These are phyloP conservation scores for Oasisia sp. DNA, from an alignment of 2,888 invertebrate genomes.

Conservation along the genomic window DNA sequence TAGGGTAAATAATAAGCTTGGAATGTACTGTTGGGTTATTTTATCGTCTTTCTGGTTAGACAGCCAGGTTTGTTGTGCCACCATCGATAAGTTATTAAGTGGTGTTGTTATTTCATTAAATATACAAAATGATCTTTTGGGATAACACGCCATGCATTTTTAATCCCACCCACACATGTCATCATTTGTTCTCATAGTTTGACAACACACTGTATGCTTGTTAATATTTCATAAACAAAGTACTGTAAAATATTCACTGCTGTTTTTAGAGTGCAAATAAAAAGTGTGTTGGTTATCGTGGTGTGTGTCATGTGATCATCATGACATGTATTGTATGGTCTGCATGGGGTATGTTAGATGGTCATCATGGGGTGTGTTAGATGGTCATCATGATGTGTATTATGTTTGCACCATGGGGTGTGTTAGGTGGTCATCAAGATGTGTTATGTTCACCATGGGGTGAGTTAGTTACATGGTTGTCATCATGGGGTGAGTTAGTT, in stretches of 20 bases:
- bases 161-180: not conserved
- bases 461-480: too few species aligned
- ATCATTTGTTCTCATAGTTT: not conserved
- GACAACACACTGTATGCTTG: not conserved
- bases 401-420: too few species aligned
- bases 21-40: not conserved
- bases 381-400: too few species aligned
- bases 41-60: not conserved
- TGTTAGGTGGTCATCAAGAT: too few species aligned
- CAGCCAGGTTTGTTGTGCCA: not conserved
- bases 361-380: too few species aligned
- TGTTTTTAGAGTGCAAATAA: not conserved
- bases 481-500: too few species aligned
- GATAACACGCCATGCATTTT: not conserved
- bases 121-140: not conserved
- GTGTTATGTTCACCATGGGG: too few species aligned
- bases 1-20: not conserved
- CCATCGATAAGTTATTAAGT: not conserved
- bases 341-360: too few species aligned
- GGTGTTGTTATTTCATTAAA: not conserved
- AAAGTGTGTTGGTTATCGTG: not conserved
- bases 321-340: too few species aligned
- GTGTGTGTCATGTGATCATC: too few species aligned
- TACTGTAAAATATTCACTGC: not conserved
- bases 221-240: not conserved